phyloP scores from a whole-genome alignment of 2,797 vertebrate genomes.

The Apodemus agrarius region DNA sequence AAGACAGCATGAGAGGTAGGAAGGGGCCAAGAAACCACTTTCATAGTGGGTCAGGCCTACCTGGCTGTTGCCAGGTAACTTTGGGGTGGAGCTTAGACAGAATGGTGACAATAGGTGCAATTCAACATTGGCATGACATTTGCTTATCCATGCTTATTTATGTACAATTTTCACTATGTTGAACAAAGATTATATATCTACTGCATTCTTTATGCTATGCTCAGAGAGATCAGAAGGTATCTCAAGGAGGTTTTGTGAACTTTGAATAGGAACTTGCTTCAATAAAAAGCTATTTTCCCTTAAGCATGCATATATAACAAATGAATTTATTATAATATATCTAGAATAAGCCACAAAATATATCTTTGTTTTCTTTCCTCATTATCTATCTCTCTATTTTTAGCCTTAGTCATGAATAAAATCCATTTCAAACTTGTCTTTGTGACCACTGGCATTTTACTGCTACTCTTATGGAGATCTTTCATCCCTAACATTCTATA shows the following conservation, averaged over 20 bases:
- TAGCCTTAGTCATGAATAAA: background rate
- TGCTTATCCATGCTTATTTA: background rate
- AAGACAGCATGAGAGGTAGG: no score
- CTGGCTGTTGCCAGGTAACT: no score
- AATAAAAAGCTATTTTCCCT: constrained; percentile 27
- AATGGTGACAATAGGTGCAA: background rate
- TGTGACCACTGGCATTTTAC: background rate
- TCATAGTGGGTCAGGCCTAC: no score
- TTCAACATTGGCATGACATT: background rate
- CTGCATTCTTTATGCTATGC: background rate
- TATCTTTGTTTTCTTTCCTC: background rate
- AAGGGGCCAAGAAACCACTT: no score
- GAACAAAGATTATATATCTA: constrained; percentile 14
- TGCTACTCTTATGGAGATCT: background rate
- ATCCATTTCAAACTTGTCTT: background rate
- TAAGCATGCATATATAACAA: background rate
- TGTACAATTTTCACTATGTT: background rate
- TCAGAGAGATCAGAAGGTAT: background rate
- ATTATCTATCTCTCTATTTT: background rate
- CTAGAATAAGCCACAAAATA: background rate
- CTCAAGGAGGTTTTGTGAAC: background rate
- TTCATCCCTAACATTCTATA: background rate
- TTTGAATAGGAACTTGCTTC: constrained; percentile 16
- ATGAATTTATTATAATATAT: background rate
- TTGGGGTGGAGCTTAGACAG: no score